These are phyloP conservation scores for Cosmopolites sordidus DNA, from an alignment of 2,888 invertebrate genomes.

Conservation along the genomic window DNA sequence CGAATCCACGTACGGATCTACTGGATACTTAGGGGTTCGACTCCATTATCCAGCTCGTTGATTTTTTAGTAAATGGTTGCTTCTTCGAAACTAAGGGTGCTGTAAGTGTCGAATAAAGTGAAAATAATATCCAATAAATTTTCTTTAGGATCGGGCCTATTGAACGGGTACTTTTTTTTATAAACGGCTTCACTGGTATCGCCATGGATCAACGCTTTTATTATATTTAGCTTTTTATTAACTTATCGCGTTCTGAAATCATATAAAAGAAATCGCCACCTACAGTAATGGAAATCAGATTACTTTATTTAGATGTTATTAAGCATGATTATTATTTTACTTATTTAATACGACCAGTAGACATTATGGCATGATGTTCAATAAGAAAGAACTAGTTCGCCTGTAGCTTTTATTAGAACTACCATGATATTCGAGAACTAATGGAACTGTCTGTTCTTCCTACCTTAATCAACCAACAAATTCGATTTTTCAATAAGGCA, in stretches of 20 bases:
- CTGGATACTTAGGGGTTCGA: constrained; percentile 1
- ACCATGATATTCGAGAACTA: too few relatives aligned
- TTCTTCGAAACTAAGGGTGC: constrained; percentile 2
- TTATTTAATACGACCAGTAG: too few relatives aligned
- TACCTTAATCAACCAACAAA: too few relatives aligned
- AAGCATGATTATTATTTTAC: too few relatives aligned
- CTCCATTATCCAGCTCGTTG: constrained; percentile 14
- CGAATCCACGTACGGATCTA: not conserved
- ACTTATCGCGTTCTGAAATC: not conserved
- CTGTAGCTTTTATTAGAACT: too few relatives aligned
- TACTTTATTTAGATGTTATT: too few relatives aligned
- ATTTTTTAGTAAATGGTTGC: constrained; percentile 12
- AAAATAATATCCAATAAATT: constrained; percentile 15
- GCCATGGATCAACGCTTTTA: constrained; percentile 3
- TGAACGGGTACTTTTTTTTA: constrained; percentile 8
- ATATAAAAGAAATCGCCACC: too few relatives aligned
- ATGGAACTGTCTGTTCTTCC: too few relatives aligned
- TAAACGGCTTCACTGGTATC: not conserved
- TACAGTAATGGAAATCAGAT: too few relatives aligned
- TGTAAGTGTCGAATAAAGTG: constrained; percentile 14
- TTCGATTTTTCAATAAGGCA: too few relatives aligned
- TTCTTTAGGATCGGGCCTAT: constrained; percentile 5
- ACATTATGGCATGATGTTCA: too few relatives aligned
- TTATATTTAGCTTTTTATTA: not conserved
- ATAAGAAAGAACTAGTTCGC: too few relatives aligned